phyloP scores from a whole-genome alignment of 2,888 invertebrate genomes.

The Drosophila leonis region DNA sequence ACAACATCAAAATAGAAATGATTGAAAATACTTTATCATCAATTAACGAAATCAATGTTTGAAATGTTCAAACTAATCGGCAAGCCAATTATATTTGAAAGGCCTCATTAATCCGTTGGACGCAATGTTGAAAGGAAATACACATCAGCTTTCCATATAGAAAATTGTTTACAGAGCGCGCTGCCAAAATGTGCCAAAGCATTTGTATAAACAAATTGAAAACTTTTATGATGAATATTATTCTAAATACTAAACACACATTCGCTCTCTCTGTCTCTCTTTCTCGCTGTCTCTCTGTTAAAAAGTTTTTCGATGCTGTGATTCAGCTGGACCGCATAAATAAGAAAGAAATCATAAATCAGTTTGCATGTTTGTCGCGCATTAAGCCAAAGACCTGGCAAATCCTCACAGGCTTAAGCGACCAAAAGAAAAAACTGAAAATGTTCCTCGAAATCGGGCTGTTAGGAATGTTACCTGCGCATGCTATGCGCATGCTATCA shows the following conservation, averaged over 20 bases:
- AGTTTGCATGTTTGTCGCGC: slow-evolving; percentile 63
- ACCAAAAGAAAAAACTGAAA: background rate
- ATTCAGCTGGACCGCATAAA: slow-evolving; percentile 40
- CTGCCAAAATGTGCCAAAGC: slow-evolving; percentile 61
- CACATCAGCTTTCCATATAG: slow-evolving; percentile 28
- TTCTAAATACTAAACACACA: slow-evolving; percentile 17
- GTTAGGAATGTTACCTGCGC: slow-evolving; percentile 63
- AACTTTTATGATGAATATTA: slow-evolving; percentile 62
- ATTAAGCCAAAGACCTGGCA: slow-evolving; percentile 52
- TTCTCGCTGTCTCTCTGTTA: slow-evolving; percentile 1
- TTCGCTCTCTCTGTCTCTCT: background rate
- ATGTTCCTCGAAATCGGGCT: slow-evolving; percentile 26
- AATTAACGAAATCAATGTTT: slow-evolving; percentile 26
- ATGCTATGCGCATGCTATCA: slow-evolving; percentile 14
- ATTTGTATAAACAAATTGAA: slow-evolving; percentile 64
- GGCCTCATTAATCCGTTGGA: slow-evolving; percentile 60
- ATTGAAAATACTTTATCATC: slow-evolving; percentile 20
- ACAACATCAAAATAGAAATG: slow-evolving; percentile 9
- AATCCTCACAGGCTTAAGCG: slow-evolving; percentile 35
- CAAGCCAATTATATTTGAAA: slow-evolving; percentile 62
- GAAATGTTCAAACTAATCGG: slow-evolving; percentile 40
- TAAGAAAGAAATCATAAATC: slow-evolving; percentile 56
- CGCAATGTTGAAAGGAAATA: slow-evolving; percentile 45
- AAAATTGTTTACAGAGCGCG: slow-evolving; percentile 59
- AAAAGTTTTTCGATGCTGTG: slow-evolving; percentile 22